Base-by-base conservation (phyloP, 1,140 invertebrate genomes). In the Apis dorsata region DNA sequence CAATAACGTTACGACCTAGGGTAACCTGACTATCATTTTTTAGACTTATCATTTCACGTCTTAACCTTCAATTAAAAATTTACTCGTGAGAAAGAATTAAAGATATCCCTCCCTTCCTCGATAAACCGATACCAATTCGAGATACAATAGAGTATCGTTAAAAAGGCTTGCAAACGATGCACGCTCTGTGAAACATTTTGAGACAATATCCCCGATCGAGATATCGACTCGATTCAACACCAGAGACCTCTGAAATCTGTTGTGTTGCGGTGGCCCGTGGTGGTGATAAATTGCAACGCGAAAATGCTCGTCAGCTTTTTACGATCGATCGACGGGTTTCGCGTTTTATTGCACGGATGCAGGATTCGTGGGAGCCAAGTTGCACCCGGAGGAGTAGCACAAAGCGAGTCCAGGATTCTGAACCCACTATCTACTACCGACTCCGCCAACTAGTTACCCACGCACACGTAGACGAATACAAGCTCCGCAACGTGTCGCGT, bases 371-470 rank as follows among this genome's bases (percentile, higher is more conserved):
- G 78, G 63, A 55, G 53, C 21, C 5, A 49, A 74, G 44, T 68
- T 83, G 51, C 57, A 34, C 15, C 51, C 66, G 24, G 44, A 63
- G 57, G 75, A 86, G 24, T 62, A 63, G 73, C 71, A 49, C 78
- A 28, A 49, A 75, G 74, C 85, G 83, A 88, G 76, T 78, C 77
- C 68, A 65, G 62, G 71, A 49, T 78, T 60, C 65, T 59, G 84
- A 82, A 84, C 78, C 81, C 80, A 79, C 65, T 86, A 86, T 81
- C 84, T 60, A 73, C 84, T 44, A 44, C 34, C 34, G 34, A 34
- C 34, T 44, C 34, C 34, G 34, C 85, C 63, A 80, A 84, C 81
- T 82, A 84, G 86, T 87, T 88, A 85, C 57, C 83, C 28, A 80
- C 63, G 59, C 83, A 66, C 78, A 12, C 19, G 9, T 7, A 34